A percentile compares a stretch with the other conserved stretches of the same genome.
Evolutionary conservation across 2,797 vertebrate species (phyloP).

Genomic region (Heliangelus exortis): DNA sequence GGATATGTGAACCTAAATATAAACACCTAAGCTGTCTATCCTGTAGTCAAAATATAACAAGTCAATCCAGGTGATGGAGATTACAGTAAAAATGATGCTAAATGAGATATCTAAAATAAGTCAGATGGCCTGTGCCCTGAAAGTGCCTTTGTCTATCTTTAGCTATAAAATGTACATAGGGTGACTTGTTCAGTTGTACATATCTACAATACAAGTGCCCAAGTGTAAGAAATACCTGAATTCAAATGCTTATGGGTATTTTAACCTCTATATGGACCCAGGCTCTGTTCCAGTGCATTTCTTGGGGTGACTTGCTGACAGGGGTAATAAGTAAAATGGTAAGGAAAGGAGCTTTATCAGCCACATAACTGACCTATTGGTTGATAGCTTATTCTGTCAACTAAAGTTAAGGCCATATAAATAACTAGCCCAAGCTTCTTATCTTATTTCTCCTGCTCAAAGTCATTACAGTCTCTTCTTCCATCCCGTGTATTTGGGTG

Average conservation of each 20-base stretch:
- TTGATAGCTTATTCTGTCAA: neutral
- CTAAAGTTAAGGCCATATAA: neutral
- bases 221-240: neutral
- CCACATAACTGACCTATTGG: neutral
- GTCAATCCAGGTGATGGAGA: neutral
- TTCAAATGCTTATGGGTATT: neutral
- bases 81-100: neutral
- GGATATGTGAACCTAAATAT: neutral
- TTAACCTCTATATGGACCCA: neutral
- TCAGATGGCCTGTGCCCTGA: neutral
- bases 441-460: neutral
- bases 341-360: neutral
- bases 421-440: neutral
- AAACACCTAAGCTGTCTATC: neutral
- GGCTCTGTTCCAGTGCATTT: neutral
- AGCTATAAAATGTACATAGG: neutral
- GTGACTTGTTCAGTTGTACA: accelerated
- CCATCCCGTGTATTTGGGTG: neutral
- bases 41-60: neutral
- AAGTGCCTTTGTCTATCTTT: neutral
- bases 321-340: neutral
- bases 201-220: neutral
- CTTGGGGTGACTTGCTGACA: neutral
- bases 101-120: neutral
- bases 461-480: neutral